These are phyloP conservation scores for Allophyes oxyacanthae DNA, from an alignment of 2,888 invertebrate species.

Conservation along the genomic window DNA sequence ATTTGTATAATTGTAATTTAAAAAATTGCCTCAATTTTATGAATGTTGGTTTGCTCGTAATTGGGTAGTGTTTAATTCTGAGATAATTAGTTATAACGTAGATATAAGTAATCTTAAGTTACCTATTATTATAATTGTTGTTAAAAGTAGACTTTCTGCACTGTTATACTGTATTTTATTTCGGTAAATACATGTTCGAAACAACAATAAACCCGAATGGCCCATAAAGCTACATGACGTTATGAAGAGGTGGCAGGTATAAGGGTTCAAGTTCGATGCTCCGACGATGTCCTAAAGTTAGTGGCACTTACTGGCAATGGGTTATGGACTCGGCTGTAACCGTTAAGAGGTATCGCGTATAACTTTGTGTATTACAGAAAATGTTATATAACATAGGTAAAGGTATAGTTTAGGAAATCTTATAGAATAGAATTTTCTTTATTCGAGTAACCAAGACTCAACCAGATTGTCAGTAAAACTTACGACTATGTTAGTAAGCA, in stretches of 20 bases:
- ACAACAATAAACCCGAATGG: constrained; percentile 49
- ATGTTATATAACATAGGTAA: neutral
- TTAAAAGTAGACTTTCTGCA: constrained; percentile 25
- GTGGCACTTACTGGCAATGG: constrained; percentile 34
- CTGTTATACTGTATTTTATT: neutral
- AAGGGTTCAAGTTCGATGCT: constrained; percentile 42
- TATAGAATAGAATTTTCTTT: too few relatives aligned
- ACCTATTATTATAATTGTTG: too few relatives aligned
- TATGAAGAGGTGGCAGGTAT: constrained; percentile 50
- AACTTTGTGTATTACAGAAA: constrained; percentile 22
- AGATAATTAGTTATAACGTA: too few relatives aligned
- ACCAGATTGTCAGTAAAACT: too few relatives aligned
- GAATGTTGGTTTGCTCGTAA: too few relatives aligned
- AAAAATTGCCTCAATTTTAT: too few relatives aligned
- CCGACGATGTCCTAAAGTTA: constrained; percentile 35
- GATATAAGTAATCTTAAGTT: too few relatives aligned
- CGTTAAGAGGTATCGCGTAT: constrained; percentile 24
- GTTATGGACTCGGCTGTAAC: constrained; percentile 37
- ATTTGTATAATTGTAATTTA: too few relatives aligned
- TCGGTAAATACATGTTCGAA: constrained; percentile 42
- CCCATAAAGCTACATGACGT: constrained; percentile 40
- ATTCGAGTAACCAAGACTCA: too few relatives aligned
- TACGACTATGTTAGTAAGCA: too few relatives aligned
- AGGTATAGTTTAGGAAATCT: too few relatives aligned
- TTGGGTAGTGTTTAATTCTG: too few relatives aligned